These are phyloP conservation scores for Zaprionus obscuricornis DNA, from an alignment of 2,888 invertebrate genomes.

Conservation along the genomic window DNA sequence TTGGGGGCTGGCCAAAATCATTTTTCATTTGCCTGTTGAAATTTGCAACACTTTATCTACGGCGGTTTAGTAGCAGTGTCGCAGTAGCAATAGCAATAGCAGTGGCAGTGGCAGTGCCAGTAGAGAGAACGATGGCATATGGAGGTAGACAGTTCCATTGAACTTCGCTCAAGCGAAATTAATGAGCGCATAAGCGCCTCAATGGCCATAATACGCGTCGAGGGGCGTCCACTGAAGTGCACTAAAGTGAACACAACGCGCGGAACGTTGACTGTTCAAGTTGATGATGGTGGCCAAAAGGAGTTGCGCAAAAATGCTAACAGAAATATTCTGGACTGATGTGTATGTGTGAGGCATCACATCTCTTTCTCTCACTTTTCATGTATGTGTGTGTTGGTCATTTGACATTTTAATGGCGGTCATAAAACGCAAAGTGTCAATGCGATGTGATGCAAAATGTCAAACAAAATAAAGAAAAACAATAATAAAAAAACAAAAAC, in stretches of 20 bases:
- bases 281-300: background rate
- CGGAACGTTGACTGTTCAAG: slow-evolving; percentile 5
- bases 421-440: slow-evolving; percentile 73
- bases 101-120: background rate
- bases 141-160: slow-evolving; percentile 53
- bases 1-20: slow-evolving; percentile 52
- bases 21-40: slow-evolving; percentile 74
- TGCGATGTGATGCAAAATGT: slow-evolving; percentile 61
- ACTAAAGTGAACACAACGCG: slow-evolving; percentile 59
- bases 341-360: background rate
- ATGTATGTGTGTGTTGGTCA: slow-evolving; percentile 23
- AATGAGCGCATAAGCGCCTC: slow-evolving; percentile 69
- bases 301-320: no score
- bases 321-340: background rate
- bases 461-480: slow-evolving; percentile 13
- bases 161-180: slow-evolving; percentile 74
- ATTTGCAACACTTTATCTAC: slow-evolving; percentile 57
- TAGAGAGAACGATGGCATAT: background rate
- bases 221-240: slow-evolving; percentile 67
- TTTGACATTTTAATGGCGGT: slow-evolving; percentile 62
- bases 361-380: no score
- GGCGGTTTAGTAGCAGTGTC: background rate
- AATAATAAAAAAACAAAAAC: background rate
- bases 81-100: background rate
- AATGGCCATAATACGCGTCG: slow-evolving; percentile 63